Percentiles rank a stretch among this genome's conserved stretches.
phyloP scores from a whole-genome alignment of 2,113 vertebrate genomes.

The Phylloscopus trochiloides region DNA sequence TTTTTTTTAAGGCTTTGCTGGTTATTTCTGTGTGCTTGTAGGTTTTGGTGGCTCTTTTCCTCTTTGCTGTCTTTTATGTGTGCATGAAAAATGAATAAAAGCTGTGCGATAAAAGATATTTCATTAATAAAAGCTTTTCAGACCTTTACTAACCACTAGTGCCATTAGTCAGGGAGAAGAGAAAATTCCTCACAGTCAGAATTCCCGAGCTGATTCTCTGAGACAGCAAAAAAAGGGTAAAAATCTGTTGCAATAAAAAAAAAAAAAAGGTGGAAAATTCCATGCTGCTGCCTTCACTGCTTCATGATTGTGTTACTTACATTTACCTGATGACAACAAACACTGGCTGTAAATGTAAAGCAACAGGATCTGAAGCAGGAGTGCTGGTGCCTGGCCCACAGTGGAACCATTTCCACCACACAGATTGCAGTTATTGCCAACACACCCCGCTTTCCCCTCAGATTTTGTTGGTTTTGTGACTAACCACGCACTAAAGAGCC shows the following conservation, averaged over 20 bases:
- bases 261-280: not conserved
- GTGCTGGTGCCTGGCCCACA: not conserved
- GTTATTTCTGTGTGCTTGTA: not conserved
- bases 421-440: not conserved
- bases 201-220: not conserved
- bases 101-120: not conserved
- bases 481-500: not conserved
- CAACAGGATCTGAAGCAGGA: not conserved
- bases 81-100: not conserved
- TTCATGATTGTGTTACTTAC: not conserved
- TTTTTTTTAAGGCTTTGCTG: not conserved
- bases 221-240: not conserved
- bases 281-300: not conserved
- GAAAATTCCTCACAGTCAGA: not conserved
- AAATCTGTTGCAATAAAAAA: not conserved
- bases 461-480: not conserved
- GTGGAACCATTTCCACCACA: not conserved
- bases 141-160: not conserved
- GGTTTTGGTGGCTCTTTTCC: not conserved
- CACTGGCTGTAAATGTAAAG: not conserved
- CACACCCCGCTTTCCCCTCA: not conserved
- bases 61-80: not conserved
- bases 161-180: not conserved
- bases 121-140: constrained; percentile 8
- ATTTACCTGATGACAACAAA: not conserved